Evolutionary conservation across 2,797 vertebrate species (phyloP).

Genomic region (Girardinus metallicus): DNA sequence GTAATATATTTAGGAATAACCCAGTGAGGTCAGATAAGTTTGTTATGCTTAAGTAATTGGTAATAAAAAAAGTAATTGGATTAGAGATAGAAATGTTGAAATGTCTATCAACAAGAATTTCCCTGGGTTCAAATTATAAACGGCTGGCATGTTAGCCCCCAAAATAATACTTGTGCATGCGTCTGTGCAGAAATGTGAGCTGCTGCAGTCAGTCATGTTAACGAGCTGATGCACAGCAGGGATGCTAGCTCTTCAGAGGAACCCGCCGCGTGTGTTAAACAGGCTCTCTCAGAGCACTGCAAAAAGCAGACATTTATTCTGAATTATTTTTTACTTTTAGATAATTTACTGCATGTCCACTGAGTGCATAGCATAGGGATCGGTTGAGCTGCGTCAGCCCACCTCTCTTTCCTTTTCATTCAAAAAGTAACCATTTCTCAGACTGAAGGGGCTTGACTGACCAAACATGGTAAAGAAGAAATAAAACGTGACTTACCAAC

Average conservation of each 20-base stretch:
- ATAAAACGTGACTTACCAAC: background rate
- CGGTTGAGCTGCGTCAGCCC: background rate
- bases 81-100: background rate
- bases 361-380: background rate
- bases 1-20: too few species aligned
- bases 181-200: background rate
- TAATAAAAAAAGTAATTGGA: background rate
- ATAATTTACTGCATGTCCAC: background rate
- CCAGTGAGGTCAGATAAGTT: background rate
- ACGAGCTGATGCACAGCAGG: background rate
- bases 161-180: background rate
- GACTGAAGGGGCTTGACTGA: background rate
- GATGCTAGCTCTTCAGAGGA: background rate
- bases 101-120: background rate
- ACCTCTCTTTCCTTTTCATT: background rate
- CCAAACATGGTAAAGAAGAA: background rate
- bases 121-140: background rate
- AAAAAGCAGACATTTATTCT: background rate
- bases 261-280: background rate
- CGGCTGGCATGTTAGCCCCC: background rate
- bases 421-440: background rate
- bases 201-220: background rate
- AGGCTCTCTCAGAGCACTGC: background rate
- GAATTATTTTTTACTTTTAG: background rate
- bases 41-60: background rate